Percentiles rank a stretch among this genome's conserved stretches.
These are phyloP conservation scores for Polypedilum vanderplanki DNA, from an alignment of 1,140 invertebrate species.

Conservation along the genomic window DNA sequence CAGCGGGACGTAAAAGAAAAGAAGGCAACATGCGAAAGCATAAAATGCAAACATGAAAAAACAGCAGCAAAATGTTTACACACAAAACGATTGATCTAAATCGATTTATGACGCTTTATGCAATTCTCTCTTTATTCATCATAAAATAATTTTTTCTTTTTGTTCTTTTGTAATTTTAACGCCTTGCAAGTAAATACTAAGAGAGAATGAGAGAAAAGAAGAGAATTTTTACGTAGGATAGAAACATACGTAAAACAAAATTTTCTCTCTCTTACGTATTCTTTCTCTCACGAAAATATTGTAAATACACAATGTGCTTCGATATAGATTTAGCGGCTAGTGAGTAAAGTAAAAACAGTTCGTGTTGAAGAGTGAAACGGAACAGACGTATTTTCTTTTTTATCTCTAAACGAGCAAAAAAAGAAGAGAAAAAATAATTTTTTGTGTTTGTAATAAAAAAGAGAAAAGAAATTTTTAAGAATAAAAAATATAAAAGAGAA, in stretches of 20 bases:
- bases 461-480: too few relatives aligned
- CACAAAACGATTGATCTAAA: conserved; percentile 18
- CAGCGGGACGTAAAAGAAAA: not conserved
- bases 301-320: too few relatives aligned
- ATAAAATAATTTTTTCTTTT: not conserved
- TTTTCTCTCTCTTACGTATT: not conserved
- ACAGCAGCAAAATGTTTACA: not conserved
- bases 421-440: not conserved
- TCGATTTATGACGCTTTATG: conserved; percentile 18
- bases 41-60: not conserved
- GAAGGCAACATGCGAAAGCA: not conserved
- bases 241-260: too few relatives aligned
- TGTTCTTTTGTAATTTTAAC: not conserved
- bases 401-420: not conserved
- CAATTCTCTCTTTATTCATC: conserved; percentile 18
- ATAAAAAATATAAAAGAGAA: not conserved
- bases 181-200: not conserved
- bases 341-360: not conserved
- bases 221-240: too few relatives aligned
- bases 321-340: too few relatives aligned
- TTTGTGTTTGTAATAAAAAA: too few relatives aligned
- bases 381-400: not conserved
- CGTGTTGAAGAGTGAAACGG: not conserved
- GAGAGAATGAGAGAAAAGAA: too few relatives aligned
- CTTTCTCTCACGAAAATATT: not conserved